Base-by-base conservation (phyloP, 2,113 vertebrate species). In the Carollia perspicillata region DNA sequence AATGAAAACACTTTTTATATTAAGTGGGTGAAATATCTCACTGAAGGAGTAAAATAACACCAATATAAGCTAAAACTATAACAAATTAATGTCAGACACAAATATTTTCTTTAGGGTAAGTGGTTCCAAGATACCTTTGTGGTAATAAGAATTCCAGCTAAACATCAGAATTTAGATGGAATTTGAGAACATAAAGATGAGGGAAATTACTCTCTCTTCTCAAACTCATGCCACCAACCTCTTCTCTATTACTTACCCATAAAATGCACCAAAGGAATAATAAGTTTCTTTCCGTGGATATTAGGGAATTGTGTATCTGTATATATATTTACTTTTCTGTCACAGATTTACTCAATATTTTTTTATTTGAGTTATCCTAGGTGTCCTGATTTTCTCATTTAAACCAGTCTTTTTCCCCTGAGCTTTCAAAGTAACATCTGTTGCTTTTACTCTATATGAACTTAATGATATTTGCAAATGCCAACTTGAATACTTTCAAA, bases 401-500 rank as follows among this genome's bases (percentile, higher is more conserved):
- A 55, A 94, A 53, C 65, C 44, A 72, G 23, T 0, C 79, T 0
- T 22, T 47, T 95, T 92, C 74, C 78, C 9, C 5, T 13, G 16
- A 74, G 47, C 84, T 94, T 89, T 95, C 55, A 60, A 92, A 30
- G n/a, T 86, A 60, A 53, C 83, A 60, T 35, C 88, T 79, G 16
- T 93, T 96, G 7, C 3, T 92, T 42, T 95, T 96, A 12, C 16
- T 53, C 35, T 40, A 11, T 35, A 90, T 69, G 49, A 81, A 85
- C 18, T 69, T 44, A 9, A 72, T 81, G 72, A 84, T 72, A 95
- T 96, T 78, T 86, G 28, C 37, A 93, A 84, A 75, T 18, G 40
- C 13, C 16, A 49, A 78, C 53, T 17, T 75, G 51, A 75, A 33
- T 72, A 89, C 96, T 89, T 96, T 44, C 91, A 85, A 86, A 89